phyloP scores from a whole-genome alignment of 2,113 vertebrate species.

The Amphiprion percula region DNA sequence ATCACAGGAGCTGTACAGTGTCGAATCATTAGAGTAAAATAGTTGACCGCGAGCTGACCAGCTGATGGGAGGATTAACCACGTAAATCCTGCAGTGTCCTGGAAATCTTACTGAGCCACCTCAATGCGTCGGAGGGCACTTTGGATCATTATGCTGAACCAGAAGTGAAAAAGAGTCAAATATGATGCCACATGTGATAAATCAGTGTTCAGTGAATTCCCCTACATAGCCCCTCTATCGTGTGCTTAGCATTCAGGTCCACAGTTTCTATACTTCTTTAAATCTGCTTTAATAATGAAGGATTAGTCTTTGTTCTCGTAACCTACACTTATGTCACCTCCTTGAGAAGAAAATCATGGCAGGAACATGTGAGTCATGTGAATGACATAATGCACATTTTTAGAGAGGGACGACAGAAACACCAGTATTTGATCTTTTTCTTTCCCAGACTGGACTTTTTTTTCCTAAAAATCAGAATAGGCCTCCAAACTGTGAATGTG shows the following conservation, averaged over 20 bases:
- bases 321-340: constrained; percentile 47
- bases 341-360: constrained; percentile 16
- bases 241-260: not conserved
- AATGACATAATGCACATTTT: not conserved
- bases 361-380: not conserved
- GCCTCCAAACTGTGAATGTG: not conserved
- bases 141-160: not conserved
- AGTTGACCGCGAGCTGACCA: constrained; percentile 43
- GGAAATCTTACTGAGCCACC: constrained; percentile 65
- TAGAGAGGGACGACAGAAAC: not conserved
- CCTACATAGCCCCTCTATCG: not conserved
- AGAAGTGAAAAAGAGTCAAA: not conserved
- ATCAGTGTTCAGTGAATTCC: not conserved
- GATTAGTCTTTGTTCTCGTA: constrained; percentile 7
- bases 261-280: not conserved
- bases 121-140: constrained; percentile 43
- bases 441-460: no score
- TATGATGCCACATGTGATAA: not conserved
- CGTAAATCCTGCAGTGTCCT: constrained; percentile 69
- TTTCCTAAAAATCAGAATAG: not conserved
- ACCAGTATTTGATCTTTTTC: no score
- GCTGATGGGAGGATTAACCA: constrained; percentile 66
- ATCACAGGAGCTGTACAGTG: not conserved
- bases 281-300: constrained; percentile 18
- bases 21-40: constrained; percentile 32